Percentiles rank a stretch among this genome's conserved stretches.
Evolutionary conservation across 2,888 invertebrate species (phyloP).

Genomic region (Alentia gelatinosa): DNA sequence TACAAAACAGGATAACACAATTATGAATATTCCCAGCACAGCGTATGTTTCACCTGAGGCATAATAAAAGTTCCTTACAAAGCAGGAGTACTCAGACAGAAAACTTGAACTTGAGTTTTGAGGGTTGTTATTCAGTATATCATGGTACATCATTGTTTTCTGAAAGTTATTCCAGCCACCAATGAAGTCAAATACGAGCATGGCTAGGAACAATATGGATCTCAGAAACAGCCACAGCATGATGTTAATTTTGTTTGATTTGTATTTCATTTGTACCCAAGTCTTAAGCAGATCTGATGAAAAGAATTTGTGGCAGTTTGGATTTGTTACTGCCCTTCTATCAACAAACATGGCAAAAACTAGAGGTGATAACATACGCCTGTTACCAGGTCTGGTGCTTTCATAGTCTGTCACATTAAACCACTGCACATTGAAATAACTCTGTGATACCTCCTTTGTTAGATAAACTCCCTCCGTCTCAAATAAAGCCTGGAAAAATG

Average conservation of each 20-base stretch:
- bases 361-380: conserved; percentile 38
- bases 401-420: conserved; percentile 56
- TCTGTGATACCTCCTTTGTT: conserved; percentile 21
- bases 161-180: too few relatives aligned
- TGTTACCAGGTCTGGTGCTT: background rate
- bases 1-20: background rate
- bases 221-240: too few relatives aligned
- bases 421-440: conserved; percentile 44
- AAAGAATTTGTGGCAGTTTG: background rate
- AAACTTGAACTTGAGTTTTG: too few relatives aligned
- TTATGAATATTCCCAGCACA: background rate
- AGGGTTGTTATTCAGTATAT: too few relatives aligned
- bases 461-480: conserved; percentile 54
- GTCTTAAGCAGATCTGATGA: background rate
- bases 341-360: background rate
- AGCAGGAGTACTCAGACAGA: too few relatives aligned
- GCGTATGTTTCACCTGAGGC: background rate
- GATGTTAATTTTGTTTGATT: too few relatives aligned
- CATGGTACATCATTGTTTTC: too few relatives aligned
- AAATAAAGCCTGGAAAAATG: conserved; percentile 47
- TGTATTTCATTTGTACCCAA: too few relatives aligned
- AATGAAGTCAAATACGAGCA: too few relatives aligned
- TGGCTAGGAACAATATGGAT: too few relatives aligned
- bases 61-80: too few relatives aligned
- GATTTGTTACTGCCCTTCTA: background rate